Evolutionary conservation across 1,140 invertebrate species (phyloP).

Genomic region (Drosophila equinoxialis): DNA sequence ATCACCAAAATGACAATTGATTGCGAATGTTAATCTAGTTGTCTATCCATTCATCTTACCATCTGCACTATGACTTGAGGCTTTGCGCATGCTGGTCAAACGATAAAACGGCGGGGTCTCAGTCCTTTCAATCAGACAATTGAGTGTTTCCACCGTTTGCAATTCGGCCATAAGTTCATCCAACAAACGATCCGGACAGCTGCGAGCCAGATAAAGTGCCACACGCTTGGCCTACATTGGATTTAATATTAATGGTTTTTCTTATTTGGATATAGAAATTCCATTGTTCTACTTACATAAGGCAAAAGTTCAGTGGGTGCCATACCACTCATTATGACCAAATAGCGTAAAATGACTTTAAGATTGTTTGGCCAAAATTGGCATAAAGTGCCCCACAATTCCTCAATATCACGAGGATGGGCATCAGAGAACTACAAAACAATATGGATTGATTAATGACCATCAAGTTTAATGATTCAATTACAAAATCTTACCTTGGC

Average conservation of each 20-base stretch:
- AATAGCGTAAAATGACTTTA: slow-evolving; percentile 98
- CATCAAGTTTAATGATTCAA: not conserved
- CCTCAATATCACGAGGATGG: slow-evolving; percentile 97
- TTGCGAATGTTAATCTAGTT: not conserved
- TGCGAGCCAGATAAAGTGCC: slow-evolving; percentile 94
- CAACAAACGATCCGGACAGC: slow-evolving; percentile 94
- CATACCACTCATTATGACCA: slow-evolving; percentile 98
- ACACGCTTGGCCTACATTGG: slow-evolving; percentile 94
- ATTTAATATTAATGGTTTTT: not conserved
- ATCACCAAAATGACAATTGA: not conserved
- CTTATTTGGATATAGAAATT: too few relatives aligned
- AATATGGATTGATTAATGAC: slow-evolving; percentile 6
- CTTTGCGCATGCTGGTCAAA: slow-evolving; percentile 94
- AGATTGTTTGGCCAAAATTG: slow-evolving; percentile 98
- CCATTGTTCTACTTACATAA: slow-evolving; percentile 87
- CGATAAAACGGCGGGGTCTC: slow-evolving; percentile 99
- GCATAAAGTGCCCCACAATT: slow-evolving; percentile 97
- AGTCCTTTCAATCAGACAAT: slow-evolving; percentile 96
- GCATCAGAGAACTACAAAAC: slow-evolving; percentile 93
- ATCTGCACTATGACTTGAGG: slow-evolving; percentile 93
- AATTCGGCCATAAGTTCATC: slow-evolving; percentile 99
- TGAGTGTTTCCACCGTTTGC: slow-evolving; percentile 97
- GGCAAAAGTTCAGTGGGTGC: slow-evolving; percentile 95
- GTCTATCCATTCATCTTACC: slow-evolving; percentile 70
- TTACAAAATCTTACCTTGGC: slow-evolving; percentile 88